These are phyloP conservation scores for Gasterosteus nipponicus DNA, from an alignment of 2,113 vertebrate genomes.

Conservation along the genomic window DNA sequence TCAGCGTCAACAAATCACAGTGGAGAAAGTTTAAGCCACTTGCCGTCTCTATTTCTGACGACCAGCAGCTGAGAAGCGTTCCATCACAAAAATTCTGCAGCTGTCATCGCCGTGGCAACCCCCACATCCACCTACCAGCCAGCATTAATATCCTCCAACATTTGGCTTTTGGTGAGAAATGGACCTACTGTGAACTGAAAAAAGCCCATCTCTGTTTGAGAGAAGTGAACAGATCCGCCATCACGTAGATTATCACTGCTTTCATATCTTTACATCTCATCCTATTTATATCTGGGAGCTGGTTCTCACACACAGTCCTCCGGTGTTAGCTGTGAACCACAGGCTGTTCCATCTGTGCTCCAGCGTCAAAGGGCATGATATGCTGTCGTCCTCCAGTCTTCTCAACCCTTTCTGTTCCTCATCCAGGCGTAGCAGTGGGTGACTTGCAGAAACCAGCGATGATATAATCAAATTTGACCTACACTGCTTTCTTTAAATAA, in stretches of 20 bases:
- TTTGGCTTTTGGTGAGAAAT: neutral
- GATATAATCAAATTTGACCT: constrained; percentile 3
- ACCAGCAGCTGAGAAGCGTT: neutral
- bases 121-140: constrained; percentile 14
- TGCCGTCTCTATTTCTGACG: constrained; percentile 6
- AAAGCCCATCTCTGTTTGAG: constrained; percentile 2
- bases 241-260: constrained; percentile 11
- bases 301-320: constrained; percentile 16
- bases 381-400: constrained; percentile 4
- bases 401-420: constrained; percentile 10
- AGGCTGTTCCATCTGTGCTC: constrained; percentile 40
- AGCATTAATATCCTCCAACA: constrained; percentile 9
- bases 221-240: neutral
- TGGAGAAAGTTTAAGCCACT: neutral
- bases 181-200: neutral
- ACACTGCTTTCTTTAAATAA: neutral
- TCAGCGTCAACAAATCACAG: constrained; percentile 25
- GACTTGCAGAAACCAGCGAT: constrained; percentile 58
- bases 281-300: constrained; percentile 11
- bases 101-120: constrained; percentile 38
- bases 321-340: neutral
- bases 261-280: neutral
- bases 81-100: constrained; percentile 14
- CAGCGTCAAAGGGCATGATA: constrained; percentile 3
- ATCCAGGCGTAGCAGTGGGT: constrained; percentile 42